Percentiles rank a stretch among this genome's conserved stretches.
These are phyloP conservation scores for Acinonyx jubatus DNA, from an alignment of 2,113 vertebrate species.

Conservation along the genomic window DNA sequence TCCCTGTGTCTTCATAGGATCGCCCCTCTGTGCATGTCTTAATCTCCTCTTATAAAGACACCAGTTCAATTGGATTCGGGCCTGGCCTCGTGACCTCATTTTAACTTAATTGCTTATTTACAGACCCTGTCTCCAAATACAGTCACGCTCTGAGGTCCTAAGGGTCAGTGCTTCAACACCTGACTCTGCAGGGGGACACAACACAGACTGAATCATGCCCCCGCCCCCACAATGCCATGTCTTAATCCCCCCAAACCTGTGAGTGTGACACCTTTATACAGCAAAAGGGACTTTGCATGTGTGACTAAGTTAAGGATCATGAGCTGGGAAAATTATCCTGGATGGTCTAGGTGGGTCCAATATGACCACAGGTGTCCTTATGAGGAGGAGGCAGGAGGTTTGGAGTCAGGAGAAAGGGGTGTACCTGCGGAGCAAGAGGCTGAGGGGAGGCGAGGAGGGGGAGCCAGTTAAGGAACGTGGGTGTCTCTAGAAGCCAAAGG, in stretches of 20 bases:
- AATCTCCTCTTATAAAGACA: neutral
- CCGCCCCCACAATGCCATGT: neutral
- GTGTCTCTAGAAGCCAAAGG: neutral
- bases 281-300: neutral
- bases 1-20: neutral
- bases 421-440: accelerated
- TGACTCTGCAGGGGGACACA: neutral
- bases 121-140: neutral
- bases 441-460: neutral
- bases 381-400: too few relatives aligned
- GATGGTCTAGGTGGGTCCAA: neutral
- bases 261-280: neutral
- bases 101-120: neutral
- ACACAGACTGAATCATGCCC: neutral
- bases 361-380: neutral
- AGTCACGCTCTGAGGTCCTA: neutral
- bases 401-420: accelerated
- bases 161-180: neutral
- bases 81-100: neutral
- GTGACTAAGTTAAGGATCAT: too few relatives aligned
- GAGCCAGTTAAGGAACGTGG: too few relatives aligned
- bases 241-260: neutral
- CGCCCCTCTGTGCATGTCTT: neutral
- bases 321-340: neutral
- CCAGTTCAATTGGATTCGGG: neutral